Base-by-base conservation (phyloP, 2,888 invertebrate genomes). In the Chaitophorus viminalis region DNA sequence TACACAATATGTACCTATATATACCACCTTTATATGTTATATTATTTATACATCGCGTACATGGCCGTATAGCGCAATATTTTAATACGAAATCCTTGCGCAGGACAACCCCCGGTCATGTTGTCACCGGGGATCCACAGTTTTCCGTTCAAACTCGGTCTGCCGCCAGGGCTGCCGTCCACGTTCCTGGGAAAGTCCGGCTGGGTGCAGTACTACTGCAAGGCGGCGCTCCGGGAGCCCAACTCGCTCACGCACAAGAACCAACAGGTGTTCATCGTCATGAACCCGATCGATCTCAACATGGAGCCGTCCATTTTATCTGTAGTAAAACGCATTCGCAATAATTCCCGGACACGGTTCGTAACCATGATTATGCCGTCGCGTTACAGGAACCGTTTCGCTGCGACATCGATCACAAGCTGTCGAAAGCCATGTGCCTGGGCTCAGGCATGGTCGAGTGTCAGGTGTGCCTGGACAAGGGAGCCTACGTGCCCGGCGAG, bases 201-300 rank as follows among this genome's bases (percentile, higher is more conserved):
- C 81, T 98, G 97, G 97, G 97, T 98, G 78, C 98, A 98, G 92
- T 98, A 97, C 92, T 98, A 95, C 91, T 98, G 97, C 91, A 97
- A 97, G 91, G 96, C 97, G 33, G 97, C 97, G 0, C 92, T 97
- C 31, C 93, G 97, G 79, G 98, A 98, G 90, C 96, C 97, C 14
- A 95, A 95, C 90, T 97, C 97, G 0, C 92, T 98, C 68, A 96
- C 97, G 9, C 98, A 98, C 91, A 98, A 98, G 92, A 98, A 98
- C 91, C 97, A 98, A 91, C 98, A 98, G 92, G 98, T 98, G n/a
- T 98, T 98, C 92, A 97, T 98, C 90, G 97, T 98, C 5, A 97
- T 98, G 97, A 98, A 97, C 92, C 98, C 98, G 8, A 97, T 98
- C 90, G 97, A 98, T 92, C 93, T 98, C 90, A 98, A 98, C 92